Conservation (phyloP, 1,140 invertebrate genomes). For the Rhyzopertha dominica region DNA sequence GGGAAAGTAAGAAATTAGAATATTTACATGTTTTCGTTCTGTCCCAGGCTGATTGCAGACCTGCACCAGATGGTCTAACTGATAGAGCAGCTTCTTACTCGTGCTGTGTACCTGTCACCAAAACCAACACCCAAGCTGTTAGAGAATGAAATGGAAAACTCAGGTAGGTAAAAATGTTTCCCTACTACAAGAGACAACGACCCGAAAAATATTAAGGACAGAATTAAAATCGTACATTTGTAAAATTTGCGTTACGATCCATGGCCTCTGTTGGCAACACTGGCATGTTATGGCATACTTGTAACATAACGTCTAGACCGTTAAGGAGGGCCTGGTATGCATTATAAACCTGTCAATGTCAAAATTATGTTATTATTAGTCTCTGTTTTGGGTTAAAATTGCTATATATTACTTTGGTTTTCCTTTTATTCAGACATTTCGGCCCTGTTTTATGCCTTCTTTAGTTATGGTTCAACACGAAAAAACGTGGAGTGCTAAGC, state of each 20-base stretch:
- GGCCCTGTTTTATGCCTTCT: no score
- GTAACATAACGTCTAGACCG: constrained; percentile 62
- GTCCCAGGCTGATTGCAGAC: constrained; percentile 85
- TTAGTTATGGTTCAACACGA: no score
- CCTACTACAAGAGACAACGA: no score
- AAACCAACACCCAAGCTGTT: constrained; percentile 42
- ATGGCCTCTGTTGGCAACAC: constrained; percentile 36
- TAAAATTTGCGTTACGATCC: constrained; percentile 40
- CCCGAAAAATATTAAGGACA: no score
- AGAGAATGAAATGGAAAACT: constrained; percentile 17
- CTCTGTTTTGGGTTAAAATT: no score
- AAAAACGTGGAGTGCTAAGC: no score
- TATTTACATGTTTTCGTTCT: constrained; percentile 72
- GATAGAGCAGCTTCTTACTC: constrained; percentile 93
- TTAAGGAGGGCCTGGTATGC: constrained; percentile 64
- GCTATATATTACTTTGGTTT: no score
- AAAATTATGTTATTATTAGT: no score
- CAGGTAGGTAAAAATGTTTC: constrained; percentile 11
- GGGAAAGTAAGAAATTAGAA: constrained; percentile 25
- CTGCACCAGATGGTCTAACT: constrained; percentile 92
- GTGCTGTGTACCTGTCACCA: constrained; percentile 85
- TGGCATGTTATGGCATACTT: constrained; percentile 61
- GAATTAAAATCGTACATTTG: constrained; percentile 34
- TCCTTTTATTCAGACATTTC: no score
- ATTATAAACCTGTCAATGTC: constrained; percentile 61